Base-by-base conservation (phyloP, 2,113 vertebrate species). In the Falcunculus frontatus region DNA sequence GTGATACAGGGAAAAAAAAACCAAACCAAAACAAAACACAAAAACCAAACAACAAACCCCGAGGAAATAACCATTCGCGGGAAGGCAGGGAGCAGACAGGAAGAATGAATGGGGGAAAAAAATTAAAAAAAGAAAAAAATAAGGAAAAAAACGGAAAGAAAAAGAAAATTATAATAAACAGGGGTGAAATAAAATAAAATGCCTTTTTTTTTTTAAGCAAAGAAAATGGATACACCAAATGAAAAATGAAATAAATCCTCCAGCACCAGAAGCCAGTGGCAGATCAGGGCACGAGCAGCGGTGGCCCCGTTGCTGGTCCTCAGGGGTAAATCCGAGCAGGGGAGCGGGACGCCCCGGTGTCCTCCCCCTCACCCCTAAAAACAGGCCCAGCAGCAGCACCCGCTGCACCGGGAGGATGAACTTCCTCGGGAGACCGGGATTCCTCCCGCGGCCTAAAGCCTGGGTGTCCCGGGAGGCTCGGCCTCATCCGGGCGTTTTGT, bases 381-480 rank as follows among this genome's bases (percentile, higher is more conserved):
- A 11, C 47, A 50, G 65, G 65, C 29, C n/a, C 79, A 33, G 56
- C 32, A 85, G 86, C 79, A 75, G 35, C 39, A 46, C 18, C 26
- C 13, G 7, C 60, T 63, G 78, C 52, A 26, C 35, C 23, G 23
- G 26, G 75, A 62, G 23, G 21, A 55, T 50, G 35, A 75, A 79
- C 21, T 94, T 84, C 42, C 32, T 57, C 29, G 2, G 47, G 35
- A 73, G n/a, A 39, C 7, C 10, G 23, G 15, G 13, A 63, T 94
- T 84, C 57, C 41, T 93, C 23, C 37, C 63, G 44, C 56, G 94
- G 80, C 93, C 95, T 93, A 78, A 85, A 88, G 35, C 84, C 82
- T 41, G 50, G 10, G 5, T 55, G 53, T 60, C 22, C 44, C 16
- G 47, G 56, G 16, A 75, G 41, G 47, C 25, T 95, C 62, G 83